Base-by-base conservation (phyloP, 2,113 vertebrate species). In the Microcebus murinus region DNA sequence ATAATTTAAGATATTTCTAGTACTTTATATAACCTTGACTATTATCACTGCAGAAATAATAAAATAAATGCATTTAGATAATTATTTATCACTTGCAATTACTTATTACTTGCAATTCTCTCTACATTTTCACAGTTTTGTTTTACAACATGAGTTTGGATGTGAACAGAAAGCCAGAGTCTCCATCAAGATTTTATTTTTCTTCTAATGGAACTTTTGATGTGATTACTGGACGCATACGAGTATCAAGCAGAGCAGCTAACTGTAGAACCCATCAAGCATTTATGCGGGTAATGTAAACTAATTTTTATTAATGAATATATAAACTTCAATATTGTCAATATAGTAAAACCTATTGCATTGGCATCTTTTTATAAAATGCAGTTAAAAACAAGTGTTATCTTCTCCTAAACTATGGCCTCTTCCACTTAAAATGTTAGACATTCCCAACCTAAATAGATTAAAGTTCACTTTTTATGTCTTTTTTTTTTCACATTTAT, bases 121-220 rank as follows among this genome's bases (percentile, higher is more conserved):
- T 87, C 23, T 92, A 10, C 29, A 0, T 57, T 87, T 90, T 97
- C 98, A 76, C 97, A 99, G 99, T 99, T 59, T 97, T 99, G 95
- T 98, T 98, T 90, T 99, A 99, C 97, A 99, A 99, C 97, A 96
- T 99, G 95, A 99, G 99, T 45, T 98, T 99, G 94, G 99, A 99
- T 25, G 98, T 99, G 94, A 98, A 98, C 82, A 99, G 99, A 97
- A 99, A 98, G 96, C 97, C 98, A 0, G 98, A 98, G 48, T 98
- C 99, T 81, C 99, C 99, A 89, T 98, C 99, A 68, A 99, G 99
- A 68, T 99, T 99, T 98, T 99, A 99, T 98, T 99, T 99, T 98
- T 98, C 98, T 34, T 98, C 98, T 45, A 99, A 99, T 87, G 99
- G 99, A 52, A 99, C 99, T 6, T 99, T 98, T 21, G 99, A 99